phyloP scores from a whole-genome alignment of 2,113 vertebrate genomes.

The Colius striatus region DNA sequence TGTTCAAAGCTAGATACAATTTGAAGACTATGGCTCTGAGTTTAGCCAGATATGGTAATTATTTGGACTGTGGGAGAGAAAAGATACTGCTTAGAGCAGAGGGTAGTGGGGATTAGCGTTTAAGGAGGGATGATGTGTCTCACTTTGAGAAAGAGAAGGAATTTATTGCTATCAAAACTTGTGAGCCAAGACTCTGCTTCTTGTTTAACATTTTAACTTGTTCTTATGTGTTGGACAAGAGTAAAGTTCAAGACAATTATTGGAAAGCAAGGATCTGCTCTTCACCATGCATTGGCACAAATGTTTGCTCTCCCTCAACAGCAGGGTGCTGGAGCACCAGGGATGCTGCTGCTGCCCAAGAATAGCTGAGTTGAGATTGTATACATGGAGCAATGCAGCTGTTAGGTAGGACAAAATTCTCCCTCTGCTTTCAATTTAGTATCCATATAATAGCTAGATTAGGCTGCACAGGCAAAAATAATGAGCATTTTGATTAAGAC shows the following conservation, averaged over 20 bases:
- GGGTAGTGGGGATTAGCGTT: background rate
- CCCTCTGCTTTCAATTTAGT: constrained; percentile 36
- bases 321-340: background rate
- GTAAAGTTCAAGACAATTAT: no score
- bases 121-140: background rate
- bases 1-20: background rate
- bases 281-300: background rate
- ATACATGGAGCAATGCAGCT: background rate
- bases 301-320: accelerated
- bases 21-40: background rate
- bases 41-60: background rate
- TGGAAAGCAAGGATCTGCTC: background rate
- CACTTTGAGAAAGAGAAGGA: background rate
- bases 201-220: background rate
- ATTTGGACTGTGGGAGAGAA: background rate
- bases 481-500: constrained; percentile 65
- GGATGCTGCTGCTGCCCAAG: background rate
- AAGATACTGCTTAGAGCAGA: background rate
- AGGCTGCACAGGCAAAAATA: constrained; percentile 65
- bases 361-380: background rate
- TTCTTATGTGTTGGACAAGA: no score
- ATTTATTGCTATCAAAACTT: background rate
- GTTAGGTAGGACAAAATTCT: constrained; percentile 4
- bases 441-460: constrained; percentile 45
- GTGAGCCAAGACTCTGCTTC: background rate